phyloP scores from a whole-genome alignment of 2,797 vertebrate species.

The Cuculus canorus region DNA sequence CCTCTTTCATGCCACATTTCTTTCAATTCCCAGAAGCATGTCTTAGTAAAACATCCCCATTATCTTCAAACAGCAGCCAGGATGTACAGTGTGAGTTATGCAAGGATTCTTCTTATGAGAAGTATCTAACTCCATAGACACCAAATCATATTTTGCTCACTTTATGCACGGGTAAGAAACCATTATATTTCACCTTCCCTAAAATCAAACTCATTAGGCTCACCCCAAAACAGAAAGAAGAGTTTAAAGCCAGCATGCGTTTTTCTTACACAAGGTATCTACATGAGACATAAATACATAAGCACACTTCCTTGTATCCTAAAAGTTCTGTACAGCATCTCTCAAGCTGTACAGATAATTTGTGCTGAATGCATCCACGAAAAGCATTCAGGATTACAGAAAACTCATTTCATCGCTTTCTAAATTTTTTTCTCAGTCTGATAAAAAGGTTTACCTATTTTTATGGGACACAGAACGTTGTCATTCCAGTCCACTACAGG shows the following conservation, averaged over 20 bases:
- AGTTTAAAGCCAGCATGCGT: neutral
- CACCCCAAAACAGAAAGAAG: neutral
- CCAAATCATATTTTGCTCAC: neutral
- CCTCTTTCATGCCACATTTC: neutral
- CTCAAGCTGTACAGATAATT: neutral
- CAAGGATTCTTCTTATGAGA: neutral
- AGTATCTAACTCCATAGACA: neutral
- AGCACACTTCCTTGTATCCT: neutral
- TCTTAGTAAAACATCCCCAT: neutral
- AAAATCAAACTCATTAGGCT: neutral
- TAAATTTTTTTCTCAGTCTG: neutral
- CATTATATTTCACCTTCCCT: neutral
- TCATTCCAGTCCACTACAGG: conserved; percentile 8
- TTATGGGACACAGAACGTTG: neutral
- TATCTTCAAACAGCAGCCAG: neutral
- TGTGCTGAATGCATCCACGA: neutral
- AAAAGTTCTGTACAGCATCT: neutral
- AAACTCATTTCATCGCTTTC: neutral
- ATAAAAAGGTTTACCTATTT: conserved; percentile 16
- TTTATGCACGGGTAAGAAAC: neutral
- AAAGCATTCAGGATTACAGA: neutral
- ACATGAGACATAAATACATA: neutral
- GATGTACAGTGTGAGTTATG: neutral
- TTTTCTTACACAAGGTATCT: neutral
- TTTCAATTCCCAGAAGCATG: neutral